A percentile compares a stretch with the other conserved stretches of the same genome.
phyloP scores from a whole-genome alignment of 2,113 vertebrate species.

The Puntigrus tetrazona region DNA sequence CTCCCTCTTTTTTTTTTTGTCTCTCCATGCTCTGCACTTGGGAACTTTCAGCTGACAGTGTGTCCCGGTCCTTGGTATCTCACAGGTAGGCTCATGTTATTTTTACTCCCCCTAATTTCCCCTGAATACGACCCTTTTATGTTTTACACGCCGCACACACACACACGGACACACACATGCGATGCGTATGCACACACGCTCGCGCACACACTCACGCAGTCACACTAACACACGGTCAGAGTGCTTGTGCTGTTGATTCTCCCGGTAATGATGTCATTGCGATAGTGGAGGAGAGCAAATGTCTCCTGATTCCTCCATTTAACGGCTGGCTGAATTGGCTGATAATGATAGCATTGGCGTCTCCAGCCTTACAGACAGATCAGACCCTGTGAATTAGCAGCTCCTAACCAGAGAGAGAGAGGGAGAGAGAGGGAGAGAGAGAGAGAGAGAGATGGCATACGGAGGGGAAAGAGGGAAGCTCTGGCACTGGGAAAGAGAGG shows the following conservation, averaged over 20 bases:
- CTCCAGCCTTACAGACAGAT: constrained; percentile 80
- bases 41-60: constrained; percentile 49
- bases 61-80: constrained; percentile 43
- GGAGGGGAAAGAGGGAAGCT: constrained; percentile 42
- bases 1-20: constrained; percentile 26
- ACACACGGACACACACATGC: constrained; percentile 16
- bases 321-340: constrained; percentile 86
- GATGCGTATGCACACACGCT: not conserved
- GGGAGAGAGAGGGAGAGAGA: constrained; percentile 58
- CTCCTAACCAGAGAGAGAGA: constrained; percentile 62
- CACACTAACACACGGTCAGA: constrained; percentile 58
- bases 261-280: constrained; percentile 89
- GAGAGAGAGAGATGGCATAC: constrained; percentile 53
- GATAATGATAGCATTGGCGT: constrained; percentile 84
- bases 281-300: constrained; percentile 85
- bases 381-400: constrained; percentile 80
- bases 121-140: constrained; percentile 25
- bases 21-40: constrained; percentile 23
- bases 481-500: constrained; percentile 54
- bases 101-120: constrained; percentile 25
- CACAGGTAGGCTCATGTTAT: constrained; percentile 53
- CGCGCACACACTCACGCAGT: constrained; percentile 25
- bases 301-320: constrained; percentile 90
- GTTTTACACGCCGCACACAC: constrained; percentile 39
- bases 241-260: constrained; percentile 77